These are phyloP conservation scores for Anguilla marmorata DNA, from an alignment of 2,797 vertebrate genomes.

Conservation along the genomic window DNA sequence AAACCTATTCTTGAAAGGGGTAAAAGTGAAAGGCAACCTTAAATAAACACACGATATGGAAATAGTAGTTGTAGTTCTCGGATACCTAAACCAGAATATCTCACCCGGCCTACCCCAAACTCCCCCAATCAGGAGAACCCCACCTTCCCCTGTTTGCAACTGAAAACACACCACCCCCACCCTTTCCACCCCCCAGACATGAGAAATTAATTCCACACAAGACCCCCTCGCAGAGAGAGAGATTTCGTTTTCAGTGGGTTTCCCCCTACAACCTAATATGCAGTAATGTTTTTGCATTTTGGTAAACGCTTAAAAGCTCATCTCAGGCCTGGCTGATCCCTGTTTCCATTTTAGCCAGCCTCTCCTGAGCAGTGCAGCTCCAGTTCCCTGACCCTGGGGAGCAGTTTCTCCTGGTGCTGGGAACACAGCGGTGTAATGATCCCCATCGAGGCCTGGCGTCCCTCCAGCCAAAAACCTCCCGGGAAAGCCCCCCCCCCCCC, in stretches of 20 bases:
- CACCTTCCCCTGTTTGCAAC: not conserved
- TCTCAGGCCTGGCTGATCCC: not conserved
- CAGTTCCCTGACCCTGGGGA: not conserved
- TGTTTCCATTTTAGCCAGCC: not conserved
- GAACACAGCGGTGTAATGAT: not conserved
- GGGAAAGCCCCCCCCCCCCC: not conserved
- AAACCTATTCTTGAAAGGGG: too few relatives aligned
- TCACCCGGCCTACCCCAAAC: too few relatives aligned
- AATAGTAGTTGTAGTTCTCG: not conserved
- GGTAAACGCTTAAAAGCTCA: conserved; percentile 13
- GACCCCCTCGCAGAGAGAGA: not conserved
- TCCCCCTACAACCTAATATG: not conserved
- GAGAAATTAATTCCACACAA: not conserved
- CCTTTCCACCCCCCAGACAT: conserved; percentile 30
- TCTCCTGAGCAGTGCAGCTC: not conserved
- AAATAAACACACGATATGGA: not conserved
- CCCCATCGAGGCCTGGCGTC: not conserved
- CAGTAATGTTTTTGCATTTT: not conserved
- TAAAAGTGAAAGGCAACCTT: too few relatives aligned
- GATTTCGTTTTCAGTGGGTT: conserved; percentile 4
- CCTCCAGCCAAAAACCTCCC: not conserved
- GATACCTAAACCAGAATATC: too few relatives aligned
- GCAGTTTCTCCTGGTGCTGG: not conserved
- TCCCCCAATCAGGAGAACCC: too few relatives aligned
- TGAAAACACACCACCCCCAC: not conserved